Evolutionary conservation across 2,113 vertebrate species (phyloP).

Genomic region (Girardinichthys multiradiatus): DNA sequence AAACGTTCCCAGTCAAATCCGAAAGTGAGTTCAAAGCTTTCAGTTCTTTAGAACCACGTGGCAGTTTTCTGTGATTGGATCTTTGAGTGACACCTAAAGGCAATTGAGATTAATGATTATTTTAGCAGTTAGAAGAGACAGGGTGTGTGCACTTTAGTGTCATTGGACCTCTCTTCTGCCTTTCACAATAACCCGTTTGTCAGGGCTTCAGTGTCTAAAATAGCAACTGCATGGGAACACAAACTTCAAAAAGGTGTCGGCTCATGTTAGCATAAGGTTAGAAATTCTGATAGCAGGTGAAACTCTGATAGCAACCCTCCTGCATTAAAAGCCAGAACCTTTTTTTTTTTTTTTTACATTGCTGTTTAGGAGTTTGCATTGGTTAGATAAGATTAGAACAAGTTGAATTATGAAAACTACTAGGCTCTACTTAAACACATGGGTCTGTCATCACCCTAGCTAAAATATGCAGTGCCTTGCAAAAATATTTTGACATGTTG

Average conservation of each 20-base stretch:
- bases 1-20: not conserved
- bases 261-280: constrained; percentile 6
- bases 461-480: not conserved
- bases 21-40: not conserved
- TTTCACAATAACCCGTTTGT: constrained; percentile 71
- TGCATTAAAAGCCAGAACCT: constrained; percentile 8
- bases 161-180: constrained; percentile 23
- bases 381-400: constrained; percentile 5
- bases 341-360: constrained; percentile 14
- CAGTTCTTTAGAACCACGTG: not conserved
- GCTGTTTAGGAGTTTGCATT: constrained; percentile 29
- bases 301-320: not conserved
- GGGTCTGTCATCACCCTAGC: not conserved
- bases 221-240: constrained; percentile 61
- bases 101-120: constrained; percentile 23
- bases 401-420: constrained; percentile 18
- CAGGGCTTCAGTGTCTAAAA: constrained; percentile 39
- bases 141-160: constrained; percentile 38
- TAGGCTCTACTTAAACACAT: not conserved
- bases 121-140: constrained; percentile 29
- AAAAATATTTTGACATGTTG: not conserved
- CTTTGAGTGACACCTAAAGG: constrained; percentile 7
- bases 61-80: not conserved
- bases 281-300: constrained; percentile 3
- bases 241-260: constrained; percentile 1